Base-by-base conservation (phyloP, 1,140 invertebrate genomes). In the Brachionus manjavacas region DNA sequence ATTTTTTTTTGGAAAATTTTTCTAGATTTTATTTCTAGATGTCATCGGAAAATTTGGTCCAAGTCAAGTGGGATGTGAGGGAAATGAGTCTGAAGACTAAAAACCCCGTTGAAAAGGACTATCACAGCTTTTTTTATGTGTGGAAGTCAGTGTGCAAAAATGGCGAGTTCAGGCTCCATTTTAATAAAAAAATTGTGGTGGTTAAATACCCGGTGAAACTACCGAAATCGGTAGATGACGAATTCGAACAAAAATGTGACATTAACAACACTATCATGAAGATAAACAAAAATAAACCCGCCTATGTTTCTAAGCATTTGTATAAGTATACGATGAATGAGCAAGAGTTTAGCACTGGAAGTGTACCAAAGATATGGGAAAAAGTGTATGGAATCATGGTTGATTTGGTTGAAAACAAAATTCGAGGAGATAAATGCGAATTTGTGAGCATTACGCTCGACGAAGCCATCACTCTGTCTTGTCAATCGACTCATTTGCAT, bases 71-170 rank as follows among this genome's bases (percentile, higher is more conserved):
- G 79, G 64, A 68, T 64, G 52, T 81, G 23, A 81, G 52, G 52
- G 20, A 68, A 35, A 68, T 68, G 35, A 68, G 41, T 81, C n/a
- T 64, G 7, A 81, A 81, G 20, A 43, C 25, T 11, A 81, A 31
- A 0, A 41, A 60, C 28, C 72, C 72, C n/a, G 46, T 76, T 8
- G 41, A 76, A 76, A 76, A 43, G 39, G 79, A 81, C n/a, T 60
- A 23, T 64, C 79, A 81, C 8, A 81, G 31, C 31, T 60, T 39
- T 68, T 81, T 46, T n/a, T 68, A 81, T 43, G 52, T 64, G 4
- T 81, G 79, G 79, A 81, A 68, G 35, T 81, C 79, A 81, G 14
- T 64, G 20, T 64, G 79, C 41, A 68, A 68, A 64, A 81, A 81
- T 81, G 52, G 28, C 11, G 52, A 81, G 14, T 64, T 81, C 64